Conservation (phyloP, 2,888 invertebrate species). For the Drosophila kokeensis region DNA sequence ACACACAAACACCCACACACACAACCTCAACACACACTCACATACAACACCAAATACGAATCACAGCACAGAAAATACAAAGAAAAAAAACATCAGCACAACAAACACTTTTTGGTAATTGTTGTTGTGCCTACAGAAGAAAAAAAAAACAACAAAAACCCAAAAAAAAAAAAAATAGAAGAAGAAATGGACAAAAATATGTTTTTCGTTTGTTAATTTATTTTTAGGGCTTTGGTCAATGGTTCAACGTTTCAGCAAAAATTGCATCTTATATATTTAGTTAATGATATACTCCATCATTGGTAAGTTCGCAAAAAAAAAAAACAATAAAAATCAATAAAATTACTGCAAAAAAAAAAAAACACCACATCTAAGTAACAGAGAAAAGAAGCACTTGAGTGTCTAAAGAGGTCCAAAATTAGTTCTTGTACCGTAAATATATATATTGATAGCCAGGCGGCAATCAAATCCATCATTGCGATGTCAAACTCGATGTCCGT, state of each 20-base stretch:
- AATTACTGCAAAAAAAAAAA: conserved; percentile 6
- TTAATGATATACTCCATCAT: conserved; percentile 99
- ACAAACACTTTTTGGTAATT: conserved; percentile 54
- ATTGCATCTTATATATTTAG: conserved; percentile 98
- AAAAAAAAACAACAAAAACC: conserved; percentile 26
- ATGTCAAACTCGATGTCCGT: too few relatives aligned
- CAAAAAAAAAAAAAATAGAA: conserved; percentile 31
- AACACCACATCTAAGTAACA: conserved; percentile 39
- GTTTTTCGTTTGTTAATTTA: conserved; percentile 85
- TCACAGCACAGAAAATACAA: conserved; percentile 10
- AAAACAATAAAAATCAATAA: conserved; percentile 19
- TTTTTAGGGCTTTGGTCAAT: conserved; percentile 87
- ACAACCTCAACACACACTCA: neutral
- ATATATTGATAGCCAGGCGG: too few relatives aligned
- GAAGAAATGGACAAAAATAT: conserved; percentile 77
- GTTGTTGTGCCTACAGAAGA: conserved; percentile 59
- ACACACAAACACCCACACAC: conserved; percentile 15
- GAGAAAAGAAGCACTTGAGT: conserved; percentile 11
- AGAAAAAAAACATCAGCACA: conserved; percentile 33
- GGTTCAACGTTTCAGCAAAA: conserved; percentile 94
- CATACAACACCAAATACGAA: conserved; percentile 12
- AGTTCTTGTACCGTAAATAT: too few relatives aligned
- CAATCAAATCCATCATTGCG: too few relatives aligned
- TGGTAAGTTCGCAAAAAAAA: conserved; percentile 89
- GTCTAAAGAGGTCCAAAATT: too few relatives aligned